A percentile compares a stretch with the other conserved stretches of the same genome.
These are phyloP conservation scores for Pagetopsis macropterus DNA, from an alignment of 2,797 vertebrate species.

Conservation along the genomic window DNA sequence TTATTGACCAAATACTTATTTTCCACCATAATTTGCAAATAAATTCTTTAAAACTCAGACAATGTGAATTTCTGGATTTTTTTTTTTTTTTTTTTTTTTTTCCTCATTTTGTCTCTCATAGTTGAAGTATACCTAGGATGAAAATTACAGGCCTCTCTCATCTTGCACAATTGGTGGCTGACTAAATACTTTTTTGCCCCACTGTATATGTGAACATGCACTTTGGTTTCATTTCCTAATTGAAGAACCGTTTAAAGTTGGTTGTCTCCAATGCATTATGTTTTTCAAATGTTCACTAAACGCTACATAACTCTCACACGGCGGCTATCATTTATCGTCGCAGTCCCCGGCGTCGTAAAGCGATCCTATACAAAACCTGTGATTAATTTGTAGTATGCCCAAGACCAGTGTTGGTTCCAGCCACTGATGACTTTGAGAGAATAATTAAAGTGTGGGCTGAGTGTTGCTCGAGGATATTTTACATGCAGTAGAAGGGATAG, in stretches of 20 bases:
- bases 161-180: too few species aligned
- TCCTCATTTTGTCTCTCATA: too few species aligned
- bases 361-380: conserved; percentile 54
- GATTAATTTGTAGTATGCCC: conserved; percentile 63
- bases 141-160: too few species aligned
- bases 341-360: conserved; percentile 39
- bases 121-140: too few species aligned
- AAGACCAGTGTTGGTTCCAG: conserved; percentile 60
- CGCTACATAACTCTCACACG: conserved; percentile 23
- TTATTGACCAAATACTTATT: too few species aligned
- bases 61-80: too few species aligned
- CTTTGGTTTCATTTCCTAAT: not conserved
- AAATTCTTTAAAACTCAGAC: too few species aligned
- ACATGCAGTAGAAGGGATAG: conserved; percentile 78
- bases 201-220: not conserved
- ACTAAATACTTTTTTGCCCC: too few species aligned
- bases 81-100: too few species aligned
- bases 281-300: conserved; percentile 31
- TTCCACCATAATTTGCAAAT: too few species aligned
- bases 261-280: conserved; percentile 5
- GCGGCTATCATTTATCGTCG: conserved; percentile 41
- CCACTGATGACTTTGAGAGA: conserved; percentile 82
- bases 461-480: conserved; percentile 81
- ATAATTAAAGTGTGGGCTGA: conserved; percentile 80
- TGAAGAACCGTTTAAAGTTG: conserved; percentile 6